Conservation (phyloP, 1,140 invertebrate genomes). For the Stegodyphus mimosarum region DNA sequence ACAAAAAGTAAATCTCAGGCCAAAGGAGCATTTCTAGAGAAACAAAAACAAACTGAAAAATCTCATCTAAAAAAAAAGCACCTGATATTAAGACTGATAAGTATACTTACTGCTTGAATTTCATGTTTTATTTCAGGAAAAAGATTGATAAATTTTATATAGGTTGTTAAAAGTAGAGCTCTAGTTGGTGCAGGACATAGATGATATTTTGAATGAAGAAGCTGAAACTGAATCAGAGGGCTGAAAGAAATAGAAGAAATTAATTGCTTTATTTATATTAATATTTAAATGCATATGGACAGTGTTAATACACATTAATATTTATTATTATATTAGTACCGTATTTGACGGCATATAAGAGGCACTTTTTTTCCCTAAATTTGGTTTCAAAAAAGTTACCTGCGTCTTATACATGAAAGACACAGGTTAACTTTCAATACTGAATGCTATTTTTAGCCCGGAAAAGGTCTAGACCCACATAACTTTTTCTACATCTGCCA, state of each 20-base stretch:
- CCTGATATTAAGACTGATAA: background rate
- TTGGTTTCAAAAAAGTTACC: no score
- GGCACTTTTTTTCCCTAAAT: no score
- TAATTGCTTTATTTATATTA: background rate
- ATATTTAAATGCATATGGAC: background rate
- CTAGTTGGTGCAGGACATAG: slow-evolving; percentile 96
- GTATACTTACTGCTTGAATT: slow-evolving; percentile 84
- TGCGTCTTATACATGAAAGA: no score
- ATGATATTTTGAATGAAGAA: slow-evolving; percentile 98
- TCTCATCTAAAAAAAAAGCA: background rate
- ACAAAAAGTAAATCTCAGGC: no score
- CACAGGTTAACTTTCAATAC: no score
- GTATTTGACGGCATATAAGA: no score
- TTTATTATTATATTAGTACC: background rate
- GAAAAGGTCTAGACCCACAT: no score
- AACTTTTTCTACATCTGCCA: no score
- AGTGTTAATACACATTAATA: background rate
- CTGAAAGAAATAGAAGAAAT: slow-evolving; percentile 70
- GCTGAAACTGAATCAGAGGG: slow-evolving; percentile 94
- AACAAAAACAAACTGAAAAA: no score
- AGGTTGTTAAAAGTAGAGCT: slow-evolving; percentile 95
- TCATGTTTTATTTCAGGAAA: slow-evolving; percentile 98
- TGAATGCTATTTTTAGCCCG: no score
- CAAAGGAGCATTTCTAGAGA: no score
- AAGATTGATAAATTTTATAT: slow-evolving; percentile 99